Conservation (phyloP, 2,797 vertebrate genomes). For the Fundulus diaphanus region DNA sequence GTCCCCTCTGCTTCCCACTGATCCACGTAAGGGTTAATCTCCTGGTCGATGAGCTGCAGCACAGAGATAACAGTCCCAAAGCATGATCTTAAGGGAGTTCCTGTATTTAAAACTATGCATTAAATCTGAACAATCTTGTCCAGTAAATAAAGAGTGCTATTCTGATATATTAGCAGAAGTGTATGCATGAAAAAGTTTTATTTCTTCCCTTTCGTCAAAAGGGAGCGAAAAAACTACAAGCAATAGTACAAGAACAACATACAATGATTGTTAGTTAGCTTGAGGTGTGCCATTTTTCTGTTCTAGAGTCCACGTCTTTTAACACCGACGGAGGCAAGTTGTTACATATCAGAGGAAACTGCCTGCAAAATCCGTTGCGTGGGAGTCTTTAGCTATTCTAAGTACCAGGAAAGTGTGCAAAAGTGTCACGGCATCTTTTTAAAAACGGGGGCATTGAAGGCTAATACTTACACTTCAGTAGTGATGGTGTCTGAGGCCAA, state of each 20-base stretch:
- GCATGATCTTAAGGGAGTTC: background rate
- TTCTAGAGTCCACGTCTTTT: background rate
- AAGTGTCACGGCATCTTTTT: background rate
- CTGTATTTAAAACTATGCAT: background rate
- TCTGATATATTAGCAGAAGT: background rate
- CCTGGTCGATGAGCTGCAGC: slow-evolving; percentile 85
- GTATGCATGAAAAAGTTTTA: background rate
- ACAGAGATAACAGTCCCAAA: slow-evolving; percentile 40
- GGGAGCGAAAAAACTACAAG: background rate
- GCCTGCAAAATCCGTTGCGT: slow-evolving; percentile 21
- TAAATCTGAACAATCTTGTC: background rate
- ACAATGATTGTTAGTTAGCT: background rate
- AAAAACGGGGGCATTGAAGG: background rate
- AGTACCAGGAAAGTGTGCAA: background rate
- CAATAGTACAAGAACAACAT: background rate
- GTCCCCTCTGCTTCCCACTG: slow-evolving; percentile 86
- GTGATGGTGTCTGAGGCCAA: background rate
- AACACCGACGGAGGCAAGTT: slow-evolving; percentile 30
- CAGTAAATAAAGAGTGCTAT: background rate
- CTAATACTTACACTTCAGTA: background rate
- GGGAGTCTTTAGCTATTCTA: slow-evolving; percentile 13
- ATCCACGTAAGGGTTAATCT: slow-evolving; percentile 88
- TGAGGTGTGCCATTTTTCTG: background rate
- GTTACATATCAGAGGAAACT: slow-evolving; percentile 54
- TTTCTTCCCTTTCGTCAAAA: background rate